Evolutionary conservation across 2,888 invertebrate genomes (phyloP).

Genomic region (Melipona bicolor): DNA sequence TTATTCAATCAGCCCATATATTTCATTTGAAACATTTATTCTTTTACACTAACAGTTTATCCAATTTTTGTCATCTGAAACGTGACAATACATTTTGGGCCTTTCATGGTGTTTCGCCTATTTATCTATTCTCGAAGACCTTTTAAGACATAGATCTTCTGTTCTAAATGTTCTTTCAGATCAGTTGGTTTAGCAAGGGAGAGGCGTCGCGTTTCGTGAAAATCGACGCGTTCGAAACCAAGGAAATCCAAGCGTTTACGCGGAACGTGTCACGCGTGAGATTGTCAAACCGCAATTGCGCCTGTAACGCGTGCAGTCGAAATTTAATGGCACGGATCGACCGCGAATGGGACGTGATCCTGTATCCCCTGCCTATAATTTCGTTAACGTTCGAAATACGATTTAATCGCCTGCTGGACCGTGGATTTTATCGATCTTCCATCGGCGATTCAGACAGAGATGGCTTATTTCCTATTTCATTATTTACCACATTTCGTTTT

Average conservation of each 20-base stretch:
- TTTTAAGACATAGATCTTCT: background rate
- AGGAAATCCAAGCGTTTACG: background rate
- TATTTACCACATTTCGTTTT: background rate
- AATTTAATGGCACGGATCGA: constrained; percentile 31
- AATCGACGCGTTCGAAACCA: constrained; percentile 1
- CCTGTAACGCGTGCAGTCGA: constrained; percentile 16
- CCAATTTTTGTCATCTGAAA: background rate
- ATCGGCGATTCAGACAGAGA: background rate
- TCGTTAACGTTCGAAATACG: background rate
- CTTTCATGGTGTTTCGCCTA: background rate
- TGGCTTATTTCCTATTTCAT: background rate
- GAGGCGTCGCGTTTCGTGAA: constrained; percentile 9
- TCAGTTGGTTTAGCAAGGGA: constrained; percentile 14
- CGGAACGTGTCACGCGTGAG: constrained; percentile 11
- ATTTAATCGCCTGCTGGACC: too few species aligned
- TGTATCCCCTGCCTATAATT: background rate
- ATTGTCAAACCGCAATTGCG: constrained; percentile 31
- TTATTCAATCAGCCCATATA: too few species aligned
- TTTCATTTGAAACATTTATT: too few species aligned
- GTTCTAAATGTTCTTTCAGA: background rate
- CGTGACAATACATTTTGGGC: background rate
- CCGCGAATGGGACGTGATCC: background rate
- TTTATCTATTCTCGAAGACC: constrained; percentile 19
- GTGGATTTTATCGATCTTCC: background rate
- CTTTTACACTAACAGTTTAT: background rate